Base-by-base conservation (phyloP, 2,113 vertebrate genomes). In the Drymodes brunneopygia region DNA sequence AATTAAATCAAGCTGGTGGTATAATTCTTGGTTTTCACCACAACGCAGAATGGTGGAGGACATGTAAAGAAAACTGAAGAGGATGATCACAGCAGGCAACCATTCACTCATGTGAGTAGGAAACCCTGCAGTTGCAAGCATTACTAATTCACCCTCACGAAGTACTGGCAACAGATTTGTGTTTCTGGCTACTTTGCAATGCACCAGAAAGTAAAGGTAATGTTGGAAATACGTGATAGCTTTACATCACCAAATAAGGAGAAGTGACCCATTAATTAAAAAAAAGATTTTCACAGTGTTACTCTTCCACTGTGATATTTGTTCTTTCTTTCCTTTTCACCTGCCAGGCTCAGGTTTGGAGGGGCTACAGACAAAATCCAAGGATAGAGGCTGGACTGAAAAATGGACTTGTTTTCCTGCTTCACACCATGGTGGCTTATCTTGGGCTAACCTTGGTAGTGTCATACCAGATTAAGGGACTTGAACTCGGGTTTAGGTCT, bases 1-100 rank as follows among this genome's bases (percentile, higher is more conserved):
- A 82, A 92, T 83, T 62, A 83, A 87, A 83, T 65, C 56, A 81
- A 86, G 48, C 44, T 74, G 81, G 40, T 48, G 40, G 70, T 74
- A 79, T 85, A 91, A 78, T 72, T 88, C 33, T 92, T 64, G 57
- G 33, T 4, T 94, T 95, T 92, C 0, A 1, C 29, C 71, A 65
- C 54, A 74, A 44, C 42, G 57, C 11, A 86, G 84, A 60, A 81
- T 31, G 67, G 54, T 61, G 25, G 61, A 91, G 15, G 36, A 72
- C 0, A 7, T 2, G 3, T 23, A 64, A 72, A 70, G 28, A 83
- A 81, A 81, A 75, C 35, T 11, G 58, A 80, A 58, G 66, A 69
- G 29, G 33, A 70, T 67, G 18, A 12, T 80, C 35, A 27, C 2
- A 8, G 57, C 15, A 91, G 73, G 38, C 57, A 93, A 85, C 31